phyloP scores from a whole-genome alignment of 2,113 vertebrate species.

The Gopherus evgoodei region DNA sequence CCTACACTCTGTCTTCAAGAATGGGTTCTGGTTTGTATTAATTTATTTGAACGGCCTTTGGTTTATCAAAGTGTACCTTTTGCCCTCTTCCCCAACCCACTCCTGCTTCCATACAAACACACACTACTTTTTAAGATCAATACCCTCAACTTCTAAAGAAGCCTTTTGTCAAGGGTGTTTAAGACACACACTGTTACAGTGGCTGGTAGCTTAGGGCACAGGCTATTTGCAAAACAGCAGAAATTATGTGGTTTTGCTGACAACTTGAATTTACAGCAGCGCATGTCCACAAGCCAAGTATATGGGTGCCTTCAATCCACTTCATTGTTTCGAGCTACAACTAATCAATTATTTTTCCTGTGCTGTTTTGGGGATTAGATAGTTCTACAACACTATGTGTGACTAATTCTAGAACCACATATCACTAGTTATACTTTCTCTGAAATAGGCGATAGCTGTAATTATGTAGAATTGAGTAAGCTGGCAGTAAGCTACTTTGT shows the following conservation, averaged over 20 bases:
- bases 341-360: slow-evolving; percentile 19
- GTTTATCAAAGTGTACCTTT: neutral
- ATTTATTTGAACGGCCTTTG: neutral
- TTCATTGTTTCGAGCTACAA: neutral
- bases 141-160: slow-evolving; percentile 4
- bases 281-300: slow-evolving; percentile 2
- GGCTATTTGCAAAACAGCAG: neutral
- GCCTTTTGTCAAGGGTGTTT: neutral
- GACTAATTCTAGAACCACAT: slow-evolving; percentile 19
- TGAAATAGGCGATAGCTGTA: slow-evolving; percentile 22
- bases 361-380: neutral
- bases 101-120: neutral
- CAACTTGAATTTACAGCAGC: slow-evolving; percentile 19
- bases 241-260: neutral
- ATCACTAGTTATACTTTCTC: slow-evolving; percentile 12
- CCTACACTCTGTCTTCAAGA: neutral
- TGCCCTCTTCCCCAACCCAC: neutral
- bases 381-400: neutral
- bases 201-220: neutral
- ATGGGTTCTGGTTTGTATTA: rapidly evolving
- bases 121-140: neutral
- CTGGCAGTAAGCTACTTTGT: neutral
- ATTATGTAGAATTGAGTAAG: slow-evolving; percentile 29
- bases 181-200: neutral
- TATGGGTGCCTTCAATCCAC: neutral